phyloP scores from a whole-genome alignment of 1,140 invertebrate species.

The Calephelis virginiensis region DNA sequence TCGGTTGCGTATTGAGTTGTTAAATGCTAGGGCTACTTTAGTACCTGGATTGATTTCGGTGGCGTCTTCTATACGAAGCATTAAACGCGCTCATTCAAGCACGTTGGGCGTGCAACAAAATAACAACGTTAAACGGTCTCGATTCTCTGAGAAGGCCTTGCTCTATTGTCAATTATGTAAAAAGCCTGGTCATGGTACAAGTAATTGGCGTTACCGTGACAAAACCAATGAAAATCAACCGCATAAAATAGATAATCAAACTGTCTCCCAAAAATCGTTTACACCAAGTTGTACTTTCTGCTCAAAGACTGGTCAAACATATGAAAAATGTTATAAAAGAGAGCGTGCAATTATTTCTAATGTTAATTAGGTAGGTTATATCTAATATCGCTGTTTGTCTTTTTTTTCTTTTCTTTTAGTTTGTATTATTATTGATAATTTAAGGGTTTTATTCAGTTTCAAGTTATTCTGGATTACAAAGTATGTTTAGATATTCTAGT shows the following conservation, averaged over 20 bases:
- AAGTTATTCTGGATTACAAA: not conserved
- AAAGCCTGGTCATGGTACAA: not conserved
- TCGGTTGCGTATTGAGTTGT: no score
- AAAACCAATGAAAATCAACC: not conserved
- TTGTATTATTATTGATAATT: not conserved
- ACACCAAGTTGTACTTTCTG: constrained; percentile 8
- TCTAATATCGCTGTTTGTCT: not conserved
- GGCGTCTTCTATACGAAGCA: no score
- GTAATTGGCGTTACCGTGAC: not conserved
- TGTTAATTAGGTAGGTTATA: constrained; percentile 24
- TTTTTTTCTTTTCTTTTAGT: not conserved
- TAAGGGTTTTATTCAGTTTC: no score
- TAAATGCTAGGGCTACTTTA: no score
- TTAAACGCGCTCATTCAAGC: no score
- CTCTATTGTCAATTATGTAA: no score
- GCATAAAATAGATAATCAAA: not conserved
- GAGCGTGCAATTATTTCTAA: constrained; percentile 5
- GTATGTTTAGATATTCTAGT: constrained; percentile 2
- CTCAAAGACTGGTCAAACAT: not conserved
- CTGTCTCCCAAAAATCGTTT: no score
- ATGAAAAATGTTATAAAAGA: not conserved
- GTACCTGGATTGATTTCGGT: no score
- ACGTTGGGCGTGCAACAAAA: no score
- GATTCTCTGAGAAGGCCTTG: no score
- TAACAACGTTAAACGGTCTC: no score